A percentile compares a stretch with the other conserved stretches of the same genome.
Evolutionary conservation across 2,113 vertebrate species (phyloP).

Genomic region (Pantherophis guttatus): DNA sequence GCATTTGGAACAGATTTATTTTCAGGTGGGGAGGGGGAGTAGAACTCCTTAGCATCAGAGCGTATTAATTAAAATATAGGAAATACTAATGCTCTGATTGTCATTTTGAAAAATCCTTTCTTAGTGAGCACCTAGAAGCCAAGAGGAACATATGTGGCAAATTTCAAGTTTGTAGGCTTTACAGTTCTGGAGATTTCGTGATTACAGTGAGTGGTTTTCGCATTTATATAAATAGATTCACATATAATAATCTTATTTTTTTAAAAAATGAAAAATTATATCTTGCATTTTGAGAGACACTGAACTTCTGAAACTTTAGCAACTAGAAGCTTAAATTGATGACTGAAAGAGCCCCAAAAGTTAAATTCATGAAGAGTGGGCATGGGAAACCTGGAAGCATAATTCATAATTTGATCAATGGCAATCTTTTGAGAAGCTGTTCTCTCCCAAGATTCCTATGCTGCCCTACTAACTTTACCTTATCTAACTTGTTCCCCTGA

Average conservation of each 20-base stretch:
- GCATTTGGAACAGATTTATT: no score
- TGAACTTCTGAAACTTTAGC: background rate
- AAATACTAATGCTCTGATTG: no score
- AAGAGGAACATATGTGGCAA: no score
- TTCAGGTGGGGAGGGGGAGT: no score
- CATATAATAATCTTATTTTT: background rate
- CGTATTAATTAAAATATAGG: no score
- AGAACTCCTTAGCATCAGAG: no score
- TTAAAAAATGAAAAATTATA: background rate
- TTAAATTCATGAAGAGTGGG: background rate
- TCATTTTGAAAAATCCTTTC: no score
- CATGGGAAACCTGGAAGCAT: background rate
- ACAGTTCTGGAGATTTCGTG: no score
- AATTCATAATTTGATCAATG: background rate
- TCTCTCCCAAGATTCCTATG: background rate
- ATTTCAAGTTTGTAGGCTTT: no score
- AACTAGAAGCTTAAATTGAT: background rate
- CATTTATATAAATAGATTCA: background rate
- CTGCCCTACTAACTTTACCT: background rate
- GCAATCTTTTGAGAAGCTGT: background rate
- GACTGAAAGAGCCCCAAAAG: background rate
- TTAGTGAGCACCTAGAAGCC: no score
- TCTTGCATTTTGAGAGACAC: background rate
- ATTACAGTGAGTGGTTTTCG: no score
- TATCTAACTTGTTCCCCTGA: background rate